Conservation (phyloP, 2,797 vertebrate species). For the Chloroceryle amazona region DNA sequence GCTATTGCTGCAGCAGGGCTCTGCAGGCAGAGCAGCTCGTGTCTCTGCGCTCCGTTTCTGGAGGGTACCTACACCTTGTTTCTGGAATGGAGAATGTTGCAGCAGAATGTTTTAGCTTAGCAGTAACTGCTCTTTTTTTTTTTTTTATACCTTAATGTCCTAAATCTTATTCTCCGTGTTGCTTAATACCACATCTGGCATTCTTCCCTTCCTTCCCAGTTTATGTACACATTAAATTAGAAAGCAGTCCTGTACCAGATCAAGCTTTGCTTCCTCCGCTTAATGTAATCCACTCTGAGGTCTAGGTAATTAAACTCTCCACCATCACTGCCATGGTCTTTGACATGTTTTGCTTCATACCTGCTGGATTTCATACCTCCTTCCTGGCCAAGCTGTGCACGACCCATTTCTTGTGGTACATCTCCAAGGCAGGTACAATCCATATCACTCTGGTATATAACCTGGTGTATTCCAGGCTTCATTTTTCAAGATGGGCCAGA, state of each 20-base stretch:
- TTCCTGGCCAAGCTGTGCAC: neutral
- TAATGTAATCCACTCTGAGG: constrained; percentile 64
- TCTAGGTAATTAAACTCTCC: constrained; percentile 74
- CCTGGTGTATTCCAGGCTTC: neutral
- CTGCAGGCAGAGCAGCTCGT: fast-evolving
- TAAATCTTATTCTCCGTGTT: constrained; percentile 45
- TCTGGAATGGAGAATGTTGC: neutral
- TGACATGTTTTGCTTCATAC: neutral
- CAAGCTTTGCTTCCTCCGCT: constrained; percentile 58
- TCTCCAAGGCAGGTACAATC: neutral
- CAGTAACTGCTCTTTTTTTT: neutral
- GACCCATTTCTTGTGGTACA: neutral
- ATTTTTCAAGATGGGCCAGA: neutral
- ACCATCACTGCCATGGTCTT: neutral
- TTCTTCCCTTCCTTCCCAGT: constrained; percentile 40
- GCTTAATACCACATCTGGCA: constrained; percentile 65
- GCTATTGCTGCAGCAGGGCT: fast-evolving
- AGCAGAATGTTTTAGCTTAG: constrained; percentile 24
- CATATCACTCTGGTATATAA: neutral
- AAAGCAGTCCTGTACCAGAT: constrained; percentile 60
- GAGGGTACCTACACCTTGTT: fast-evolving
- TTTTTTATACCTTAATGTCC: constrained; percentile 11
- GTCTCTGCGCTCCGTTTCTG: fast-evolving
- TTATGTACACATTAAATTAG: constrained; percentile 67
- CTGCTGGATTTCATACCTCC: neutral